Conservation (phyloP, 2,797 vertebrate genomes). For the Toxotes lorentzi region DNA sequence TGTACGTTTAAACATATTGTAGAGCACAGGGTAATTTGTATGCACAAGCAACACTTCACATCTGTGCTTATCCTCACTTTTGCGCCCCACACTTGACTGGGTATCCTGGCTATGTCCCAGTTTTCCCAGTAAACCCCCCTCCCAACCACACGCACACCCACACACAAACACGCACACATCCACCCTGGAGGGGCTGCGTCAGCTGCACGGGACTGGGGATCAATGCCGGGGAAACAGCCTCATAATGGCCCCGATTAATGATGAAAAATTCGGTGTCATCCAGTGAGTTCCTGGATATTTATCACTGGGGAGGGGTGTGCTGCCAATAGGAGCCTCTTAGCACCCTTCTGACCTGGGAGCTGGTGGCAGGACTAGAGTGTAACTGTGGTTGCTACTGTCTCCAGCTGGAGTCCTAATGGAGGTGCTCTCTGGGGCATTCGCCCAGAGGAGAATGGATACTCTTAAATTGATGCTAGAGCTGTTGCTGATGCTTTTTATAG, state of each 20-base stretch:
- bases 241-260: slow-evolving; percentile 97
- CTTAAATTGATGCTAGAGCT: slow-evolving; percentile 59
- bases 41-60: slow-evolving; percentile 60
- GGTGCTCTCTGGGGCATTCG: slow-evolving; percentile 69
- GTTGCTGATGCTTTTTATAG: slow-evolving; percentile 61
- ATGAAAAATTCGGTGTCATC: slow-evolving; percentile 98
- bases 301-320: slow-evolving; percentile 88
- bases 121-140: slow-evolving; percentile 70
- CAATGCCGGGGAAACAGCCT: slow-evolving; percentile 92
- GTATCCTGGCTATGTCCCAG: slow-evolving; percentile 82
- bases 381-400: slow-evolving; percentile 70
- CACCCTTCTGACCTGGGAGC: slow-evolving; percentile 79
- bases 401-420: slow-evolving; percentile 78
- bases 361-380: slow-evolving; percentile 69
- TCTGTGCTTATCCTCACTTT: slow-evolving; percentile 65
- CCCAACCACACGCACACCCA: background rate
- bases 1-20: slow-evolving; percentile 31
- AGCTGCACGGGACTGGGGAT: slow-evolving; percentile 86
- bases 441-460: slow-evolving; percentile 59
- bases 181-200: slow-evolving; percentile 87
- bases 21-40: slow-evolving; percentile 43
- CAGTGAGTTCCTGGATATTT: slow-evolving; percentile 89
- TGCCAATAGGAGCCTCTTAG: slow-evolving; percentile 84
- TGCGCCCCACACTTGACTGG: slow-evolving; percentile 62
- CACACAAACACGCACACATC: background rate